Conservation (phyloP, 2,113 vertebrate genomes). For the Vombatus ursinus region DNA sequence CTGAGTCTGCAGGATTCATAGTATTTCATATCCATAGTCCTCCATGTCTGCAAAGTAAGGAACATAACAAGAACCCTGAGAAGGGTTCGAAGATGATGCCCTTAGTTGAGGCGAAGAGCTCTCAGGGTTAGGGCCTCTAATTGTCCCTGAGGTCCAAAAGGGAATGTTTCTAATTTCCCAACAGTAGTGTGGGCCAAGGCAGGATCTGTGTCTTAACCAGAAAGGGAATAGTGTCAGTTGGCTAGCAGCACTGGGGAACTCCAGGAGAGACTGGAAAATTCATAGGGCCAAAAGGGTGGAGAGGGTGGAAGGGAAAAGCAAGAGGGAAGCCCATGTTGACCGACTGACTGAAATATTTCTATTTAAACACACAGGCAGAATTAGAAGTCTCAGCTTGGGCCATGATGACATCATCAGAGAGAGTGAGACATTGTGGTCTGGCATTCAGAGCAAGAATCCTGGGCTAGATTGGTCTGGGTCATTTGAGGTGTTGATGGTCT, state of each 20-base stretch:
- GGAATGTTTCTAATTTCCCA: neutral
- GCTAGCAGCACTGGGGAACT: neutral
- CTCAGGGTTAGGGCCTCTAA: neutral
- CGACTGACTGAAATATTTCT: slow-evolving; percentile 51
- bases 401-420: slow-evolving; percentile 65
- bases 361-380: slow-evolving; percentile 52
- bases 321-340: slow-evolving; percentile 63
- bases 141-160: neutral
- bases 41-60: neutral
- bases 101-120: neutral
- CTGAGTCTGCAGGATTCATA: neutral
- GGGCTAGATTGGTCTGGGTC: slow-evolving; percentile 58
- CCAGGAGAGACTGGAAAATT: slow-evolving; percentile 53
- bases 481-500: slow-evolving; percentile 70
- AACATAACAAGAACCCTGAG: neutral
- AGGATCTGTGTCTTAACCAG: neutral
- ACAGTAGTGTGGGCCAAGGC: neutral
- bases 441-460: slow-evolving; percentile 58
- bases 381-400: slow-evolving; percentile 58
- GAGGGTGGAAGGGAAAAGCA: slow-evolving; percentile 15
- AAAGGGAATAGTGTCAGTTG: neutral
- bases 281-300: slow-evolving; percentile 23
- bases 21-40: neutral
- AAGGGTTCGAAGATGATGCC: neutral
- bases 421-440: slow-evolving; percentile 70